A percentile compares a stretch with the other conserved stretches of the same genome.
Conservation (phyloP, 2,888 invertebrate genomes). For the Drosophila greeni region DNA sequence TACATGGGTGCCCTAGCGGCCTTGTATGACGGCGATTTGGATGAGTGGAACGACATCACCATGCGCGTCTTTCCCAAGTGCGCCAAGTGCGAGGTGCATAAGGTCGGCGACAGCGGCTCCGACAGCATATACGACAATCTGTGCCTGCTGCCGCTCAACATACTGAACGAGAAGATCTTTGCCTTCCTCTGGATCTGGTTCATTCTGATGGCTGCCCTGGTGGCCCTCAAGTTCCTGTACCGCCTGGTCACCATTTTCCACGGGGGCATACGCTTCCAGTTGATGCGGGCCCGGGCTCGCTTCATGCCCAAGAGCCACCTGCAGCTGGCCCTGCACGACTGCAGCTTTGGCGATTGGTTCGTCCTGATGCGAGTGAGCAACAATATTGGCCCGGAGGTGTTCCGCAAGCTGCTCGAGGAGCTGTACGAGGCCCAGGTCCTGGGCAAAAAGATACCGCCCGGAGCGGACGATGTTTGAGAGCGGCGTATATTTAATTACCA, state of each 20-base stretch:
- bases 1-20: slow-evolving; percentile 71
- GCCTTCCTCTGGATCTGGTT: slow-evolving; percentile 88
- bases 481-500: background rate
- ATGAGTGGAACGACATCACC: slow-evolving; percentile 74
- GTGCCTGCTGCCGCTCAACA: slow-evolving; percentile 88
- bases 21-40: slow-evolving; percentile 73
- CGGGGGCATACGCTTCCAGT: slow-evolving; percentile 64
- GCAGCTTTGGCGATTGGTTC: slow-evolving; percentile 87
- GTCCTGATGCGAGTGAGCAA: slow-evolving; percentile 86
- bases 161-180: slow-evolving; percentile 89
- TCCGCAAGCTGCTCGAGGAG: slow-evolving; percentile 82
- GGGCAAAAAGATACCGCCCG: slow-evolving; percentile 18
- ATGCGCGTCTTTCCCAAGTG: slow-evolving; percentile 81
- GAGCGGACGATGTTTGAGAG: slow-evolving; percentile 42
- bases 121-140: slow-evolving; percentile 88
- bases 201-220: slow-evolving; percentile 82
- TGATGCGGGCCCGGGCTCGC: slow-evolving; percentile 67
- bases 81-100: slow-evolving; percentile 93
- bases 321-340: slow-evolving; percentile 50
- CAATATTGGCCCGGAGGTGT: slow-evolving; percentile 86
- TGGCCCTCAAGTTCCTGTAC: slow-evolving; percentile 84
- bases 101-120: slow-evolving; percentile 90
- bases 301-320: slow-evolving; percentile 61
- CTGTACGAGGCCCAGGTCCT: slow-evolving; percentile 64
- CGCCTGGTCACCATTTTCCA: slow-evolving; percentile 82